Evolutionary conservation across 2,888 invertebrate genomes (phyloP).

Genomic region (Hemaris fuciformis): DNA sequence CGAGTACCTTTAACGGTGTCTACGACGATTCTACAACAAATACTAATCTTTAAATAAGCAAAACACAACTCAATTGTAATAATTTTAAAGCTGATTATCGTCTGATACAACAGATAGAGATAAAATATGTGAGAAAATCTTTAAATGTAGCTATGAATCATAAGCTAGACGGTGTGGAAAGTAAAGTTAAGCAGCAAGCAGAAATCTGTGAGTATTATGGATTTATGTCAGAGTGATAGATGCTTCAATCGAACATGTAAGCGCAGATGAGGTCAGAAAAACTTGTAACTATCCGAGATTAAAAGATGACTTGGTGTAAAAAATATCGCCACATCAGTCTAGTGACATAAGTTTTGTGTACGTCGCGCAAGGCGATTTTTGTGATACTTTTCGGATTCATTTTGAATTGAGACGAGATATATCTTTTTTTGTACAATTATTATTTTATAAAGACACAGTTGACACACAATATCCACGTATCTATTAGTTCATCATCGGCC

Average conservation of each 20-base stretch:
- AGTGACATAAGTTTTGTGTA: not conserved
- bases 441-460: too few relatives aligned
- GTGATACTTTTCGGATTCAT: too few relatives aligned
- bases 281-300: not conserved
- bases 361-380: too few relatives aligned
- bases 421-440: too few relatives aligned
- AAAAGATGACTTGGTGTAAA: not conserved
- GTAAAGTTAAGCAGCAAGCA: not conserved
- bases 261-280: not conserved
- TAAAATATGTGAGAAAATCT: conserved; percentile 22
- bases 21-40: conserved; percentile 38
- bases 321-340: not conserved
- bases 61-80: not conserved
- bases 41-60: not conserved
- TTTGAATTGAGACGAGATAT: too few relatives aligned
- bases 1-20: conserved; percentile 41
- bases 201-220: not conserved
- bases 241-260: not conserved
- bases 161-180: conserved; percentile 8
- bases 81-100: not conserved
- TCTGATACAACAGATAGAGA: not conserved
- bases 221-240: conserved; percentile 1
- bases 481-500: too few relatives aligned
- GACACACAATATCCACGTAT: too few relatives aligned
- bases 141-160: conserved; percentile 10